These are phyloP conservation scores for Pharmacophagus antenor DNA, from an alignment of 2,888 invertebrate genomes.

Conservation along the genomic window DNA sequence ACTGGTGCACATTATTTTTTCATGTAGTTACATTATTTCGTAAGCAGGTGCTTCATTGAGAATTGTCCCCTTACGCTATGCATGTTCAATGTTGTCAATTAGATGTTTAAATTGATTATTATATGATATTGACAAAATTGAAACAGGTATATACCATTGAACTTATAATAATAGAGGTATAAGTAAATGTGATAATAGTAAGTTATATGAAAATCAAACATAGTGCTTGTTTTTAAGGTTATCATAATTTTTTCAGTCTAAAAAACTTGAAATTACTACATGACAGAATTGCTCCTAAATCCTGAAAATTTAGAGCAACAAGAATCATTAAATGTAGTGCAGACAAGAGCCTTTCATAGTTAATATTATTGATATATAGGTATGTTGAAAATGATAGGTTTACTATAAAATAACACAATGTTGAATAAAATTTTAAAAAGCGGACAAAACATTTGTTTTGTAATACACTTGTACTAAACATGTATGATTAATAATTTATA, in stretches of 20 bases:
- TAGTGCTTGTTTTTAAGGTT: background rate
- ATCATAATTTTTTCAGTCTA: background rate
- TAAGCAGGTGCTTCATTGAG: background rate
- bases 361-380: background rate
- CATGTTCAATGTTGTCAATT: background rate
- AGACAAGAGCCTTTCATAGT: too few species aligned
- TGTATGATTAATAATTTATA: too few species aligned
- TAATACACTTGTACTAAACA: too few species aligned
- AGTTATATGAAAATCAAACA: background rate
- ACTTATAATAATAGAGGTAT: background rate
- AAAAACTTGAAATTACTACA: background rate
- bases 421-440: background rate
- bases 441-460: too few species aligned
- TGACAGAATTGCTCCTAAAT: background rate
- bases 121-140: background rate
- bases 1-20: background rate
- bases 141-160: background rate
- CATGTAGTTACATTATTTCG: background rate
- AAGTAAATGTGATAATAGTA: background rate
- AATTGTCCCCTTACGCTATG: background rate
- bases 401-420: too few species aligned
- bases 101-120: background rate
- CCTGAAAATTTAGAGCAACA: background rate
- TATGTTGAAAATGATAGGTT: too few species aligned
- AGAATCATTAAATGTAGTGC: background rate